A percentile compares a stretch with the other conserved stretches of the same genome.
phyloP scores from a whole-genome alignment of 2,113 vertebrate genomes.

The Ifrita kowaldi region DNA sequence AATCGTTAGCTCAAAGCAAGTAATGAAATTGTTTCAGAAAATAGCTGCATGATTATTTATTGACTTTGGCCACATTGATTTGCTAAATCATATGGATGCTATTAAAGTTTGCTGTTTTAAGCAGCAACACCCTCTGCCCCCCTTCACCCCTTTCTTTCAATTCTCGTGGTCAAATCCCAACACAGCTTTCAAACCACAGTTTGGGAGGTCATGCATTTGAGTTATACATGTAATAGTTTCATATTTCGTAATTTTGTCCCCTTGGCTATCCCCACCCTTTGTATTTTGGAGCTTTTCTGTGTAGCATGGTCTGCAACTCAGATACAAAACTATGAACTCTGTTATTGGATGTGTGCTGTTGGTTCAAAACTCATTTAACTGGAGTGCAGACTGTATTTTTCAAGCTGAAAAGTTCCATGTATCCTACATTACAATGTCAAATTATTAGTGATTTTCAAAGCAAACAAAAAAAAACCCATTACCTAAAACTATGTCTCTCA shows the following conservation, averaged over 20 bases:
- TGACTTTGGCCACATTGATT: conserved; percentile 75
- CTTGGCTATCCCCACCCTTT: background rate
- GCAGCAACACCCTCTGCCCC: conserved; percentile 17
- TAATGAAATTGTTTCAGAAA: conserved; percentile 73
- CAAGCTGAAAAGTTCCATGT: background rate
- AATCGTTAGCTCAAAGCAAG: conserved; percentile 59
- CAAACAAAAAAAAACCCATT: conserved; percentile 22
- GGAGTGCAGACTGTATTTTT: conserved; percentile 6
- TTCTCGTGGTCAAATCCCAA: conserved; percentile 65
- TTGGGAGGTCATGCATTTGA: conserved; percentile 39
- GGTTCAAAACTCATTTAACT: conserved; percentile 15
- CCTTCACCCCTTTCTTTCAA: conserved; percentile 48
- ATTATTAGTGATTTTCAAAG: conserved; percentile 48
- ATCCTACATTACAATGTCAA: background rate
- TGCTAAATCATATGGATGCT: conserved; percentile 74
- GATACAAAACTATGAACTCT: background rate
- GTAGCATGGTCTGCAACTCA: background rate
- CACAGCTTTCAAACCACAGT: conserved; percentile 60
- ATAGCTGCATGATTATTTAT: conserved; percentile 74
- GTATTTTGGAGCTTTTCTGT: conserved; percentile 34
- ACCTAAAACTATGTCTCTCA: conserved; percentile 26
- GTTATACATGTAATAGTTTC: conserved; percentile 40
- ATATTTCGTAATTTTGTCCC: conserved; percentile 33
- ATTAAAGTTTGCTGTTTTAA: conserved; percentile 77
- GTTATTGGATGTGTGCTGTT: background rate